phyloP scores from a whole-genome alignment of 2,888 invertebrate species.

The Nineta flava region DNA sequence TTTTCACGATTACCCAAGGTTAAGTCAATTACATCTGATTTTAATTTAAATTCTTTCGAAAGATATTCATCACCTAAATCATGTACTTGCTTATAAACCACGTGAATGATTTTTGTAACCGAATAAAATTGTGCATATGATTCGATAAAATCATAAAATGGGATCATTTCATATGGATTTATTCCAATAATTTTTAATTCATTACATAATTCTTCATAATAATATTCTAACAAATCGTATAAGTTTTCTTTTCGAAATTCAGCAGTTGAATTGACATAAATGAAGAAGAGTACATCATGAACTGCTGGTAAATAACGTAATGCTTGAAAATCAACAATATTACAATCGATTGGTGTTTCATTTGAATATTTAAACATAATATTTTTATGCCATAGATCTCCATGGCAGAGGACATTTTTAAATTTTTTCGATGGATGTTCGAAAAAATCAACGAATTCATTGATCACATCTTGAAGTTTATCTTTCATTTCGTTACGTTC shows the following conservation, averaged over 20 bases:
- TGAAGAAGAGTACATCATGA: neutral
- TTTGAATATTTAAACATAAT: slow-evolving; percentile 30
- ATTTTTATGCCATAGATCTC: slow-evolving; percentile 36
- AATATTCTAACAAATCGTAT: neutral
- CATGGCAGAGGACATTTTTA: slow-evolving; percentile 31
- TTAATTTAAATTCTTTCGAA: neutral
- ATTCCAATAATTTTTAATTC: neutral
- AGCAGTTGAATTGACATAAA: neutral
- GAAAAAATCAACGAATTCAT: neutral
- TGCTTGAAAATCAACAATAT: neutral
- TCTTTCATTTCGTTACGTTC: neutral
- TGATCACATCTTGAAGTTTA: neutral
- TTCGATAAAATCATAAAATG: neutral
- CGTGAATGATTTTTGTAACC: neutral
- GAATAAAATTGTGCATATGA: neutral
- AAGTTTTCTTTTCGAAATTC: neutral
- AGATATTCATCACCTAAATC: neutral
- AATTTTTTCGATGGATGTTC: neutral
- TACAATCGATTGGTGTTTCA: slow-evolving; percentile 12
- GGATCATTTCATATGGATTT: neutral
- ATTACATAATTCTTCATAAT: neutral
- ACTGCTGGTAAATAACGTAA: neutral
- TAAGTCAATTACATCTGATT: neutral
- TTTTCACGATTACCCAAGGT: neutral
- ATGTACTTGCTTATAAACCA: neutral